These are phyloP conservation scores for Oryzaephilus surinamensis DNA, from an alignment of 1,140 invertebrate species.

Conservation along the genomic window DNA sequence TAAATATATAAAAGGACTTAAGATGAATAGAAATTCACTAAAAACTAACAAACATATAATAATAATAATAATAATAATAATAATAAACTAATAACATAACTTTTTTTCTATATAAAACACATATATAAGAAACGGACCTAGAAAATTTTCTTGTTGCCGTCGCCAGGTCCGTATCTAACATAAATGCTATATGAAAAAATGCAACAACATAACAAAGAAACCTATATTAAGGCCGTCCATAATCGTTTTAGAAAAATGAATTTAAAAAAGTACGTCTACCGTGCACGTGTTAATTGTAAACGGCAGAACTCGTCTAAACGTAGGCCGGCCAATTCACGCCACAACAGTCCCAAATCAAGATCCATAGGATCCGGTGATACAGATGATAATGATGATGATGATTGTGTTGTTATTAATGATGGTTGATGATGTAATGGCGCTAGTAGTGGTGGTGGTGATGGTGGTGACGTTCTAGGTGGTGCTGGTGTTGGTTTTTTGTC, in stretches of 20 bases:
- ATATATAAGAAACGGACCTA: constrained; percentile 4
- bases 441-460: constrained; percentile 15
- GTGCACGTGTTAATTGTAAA: constrained; percentile 32
- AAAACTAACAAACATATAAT: constrained; percentile 37
- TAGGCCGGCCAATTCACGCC: constrained; percentile 35
- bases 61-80: constrained; percentile 9
- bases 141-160: neutral
- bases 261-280: constrained; percentile 26
- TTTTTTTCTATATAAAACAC: constrained; percentile 8
- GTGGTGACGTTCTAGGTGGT: constrained; percentile 39
- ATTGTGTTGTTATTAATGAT: constrained; percentile 49
- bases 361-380: constrained; percentile 21
- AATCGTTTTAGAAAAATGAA: neutral
- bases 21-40: constrained; percentile 34
- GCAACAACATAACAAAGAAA: constrained; percentile 35
- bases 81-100: constrained; percentile 33
- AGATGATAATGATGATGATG: constrained; percentile 20
- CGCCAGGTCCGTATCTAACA: constrained; percentile 23
- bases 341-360: constrained; percentile 33
- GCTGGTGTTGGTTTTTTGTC: too few relatives aligned
- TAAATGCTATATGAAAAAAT: constrained; percentile 31
- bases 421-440: constrained; percentile 24
- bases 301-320: constrained; percentile 36
- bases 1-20: constrained; percentile 27
- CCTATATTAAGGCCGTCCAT: constrained; percentile 16